Evolutionary conservation across 1,140 invertebrate genomes (phyloP).

Genomic region (Ladona fulva): DNA sequence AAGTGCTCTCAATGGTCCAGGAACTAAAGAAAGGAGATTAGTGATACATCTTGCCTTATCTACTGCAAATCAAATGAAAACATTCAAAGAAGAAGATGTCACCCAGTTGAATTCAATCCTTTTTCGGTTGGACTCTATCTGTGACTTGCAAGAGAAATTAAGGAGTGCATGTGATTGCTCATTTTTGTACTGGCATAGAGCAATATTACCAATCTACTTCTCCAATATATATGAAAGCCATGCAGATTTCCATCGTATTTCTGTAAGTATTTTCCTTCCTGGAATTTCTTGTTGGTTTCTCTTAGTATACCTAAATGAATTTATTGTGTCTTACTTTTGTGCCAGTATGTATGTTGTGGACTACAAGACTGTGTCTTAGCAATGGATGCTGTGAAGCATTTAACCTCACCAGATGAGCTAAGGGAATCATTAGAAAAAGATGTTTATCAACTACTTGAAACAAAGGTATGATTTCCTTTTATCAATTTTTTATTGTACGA

Average conservation of each 20-base stretch:
- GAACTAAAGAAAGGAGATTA: slow-evolving; percentile 52
- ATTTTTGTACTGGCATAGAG: slow-evolving; percentile 75
- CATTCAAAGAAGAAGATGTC: slow-evolving; percentile 43
- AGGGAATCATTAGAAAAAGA: slow-evolving; percentile 34
- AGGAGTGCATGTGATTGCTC: slow-evolving; percentile 57
- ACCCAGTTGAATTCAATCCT: slow-evolving; percentile 44
- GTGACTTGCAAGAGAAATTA: slow-evolving; percentile 49
- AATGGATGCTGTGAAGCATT: slow-evolving; percentile 34
- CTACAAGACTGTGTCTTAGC: slow-evolving; percentile 47
- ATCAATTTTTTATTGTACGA: too few species aligned
- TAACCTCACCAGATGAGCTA: slow-evolving; percentile 32
- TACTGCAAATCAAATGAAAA: slow-evolving; percentile 47
- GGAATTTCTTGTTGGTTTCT: neutral
- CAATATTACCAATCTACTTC: slow-evolving; percentile 67
- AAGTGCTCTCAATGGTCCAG: slow-evolving; percentile 57
- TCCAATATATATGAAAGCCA: slow-evolving; percentile 54
- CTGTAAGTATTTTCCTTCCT: slow-evolving; percentile 35
- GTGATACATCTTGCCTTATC: slow-evolving; percentile 57
- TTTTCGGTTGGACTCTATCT: slow-evolving; percentile 51
- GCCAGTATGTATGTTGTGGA: slow-evolving; percentile 56
- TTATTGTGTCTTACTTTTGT: slow-evolving; percentile 24
- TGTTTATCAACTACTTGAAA: slow-evolving; percentile 23
- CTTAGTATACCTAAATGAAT: neutral
- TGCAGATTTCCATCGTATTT: slow-evolving; percentile 48
- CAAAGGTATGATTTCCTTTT: too few species aligned